These are phyloP conservation scores for Pangasius sanitwongsei DNA, from an alignment of 2,797 vertebrate species.

Conservation along the genomic window DNA sequence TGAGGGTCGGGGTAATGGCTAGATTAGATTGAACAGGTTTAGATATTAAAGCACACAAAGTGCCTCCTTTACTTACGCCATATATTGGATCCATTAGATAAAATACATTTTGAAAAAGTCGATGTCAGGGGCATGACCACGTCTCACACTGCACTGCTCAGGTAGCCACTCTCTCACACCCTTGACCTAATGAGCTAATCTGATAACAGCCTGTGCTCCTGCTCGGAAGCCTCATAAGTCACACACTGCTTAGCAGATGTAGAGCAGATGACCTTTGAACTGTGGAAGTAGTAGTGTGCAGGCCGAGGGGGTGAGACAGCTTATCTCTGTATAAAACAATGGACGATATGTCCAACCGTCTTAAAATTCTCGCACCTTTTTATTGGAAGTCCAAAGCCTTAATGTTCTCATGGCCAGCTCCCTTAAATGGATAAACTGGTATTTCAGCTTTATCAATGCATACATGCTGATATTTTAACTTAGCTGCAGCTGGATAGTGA, in stretches of 20 bases:
- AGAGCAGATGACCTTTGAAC: constrained; percentile 59
- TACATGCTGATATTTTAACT: constrained; percentile 46
- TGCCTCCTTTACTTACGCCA: not conserved
- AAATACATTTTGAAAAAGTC: constrained; percentile 18
- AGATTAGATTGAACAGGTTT: not conserved
- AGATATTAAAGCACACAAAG: not conserved
- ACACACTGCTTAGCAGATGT: constrained; percentile 62
- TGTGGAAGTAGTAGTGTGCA: not conserved
- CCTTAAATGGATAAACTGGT: constrained; percentile 32
- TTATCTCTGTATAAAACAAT: not conserved
- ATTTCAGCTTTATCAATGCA: constrained; percentile 42
- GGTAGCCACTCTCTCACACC: constrained; percentile 52
- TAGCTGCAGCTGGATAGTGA: constrained; percentile 25
- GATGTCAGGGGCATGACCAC: not conserved
- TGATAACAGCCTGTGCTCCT: constrained; percentile 60
- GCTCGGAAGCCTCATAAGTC: constrained; percentile 56
- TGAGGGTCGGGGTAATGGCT: not conserved
- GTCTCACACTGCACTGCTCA: constrained; percentile 37
- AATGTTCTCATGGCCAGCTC: constrained; percentile 12
- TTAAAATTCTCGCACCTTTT: not conserved
- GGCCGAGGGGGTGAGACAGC: constrained; percentile 6
- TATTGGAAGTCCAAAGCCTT: not conserved
- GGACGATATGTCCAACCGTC: not conserved
- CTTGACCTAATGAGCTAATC: constrained; percentile 57
- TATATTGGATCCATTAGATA: not conserved